Evolutionary conservation across 2,113 vertebrate species (phyloP).

Genomic region (Chamaetylas fuelleborni): DNA sequence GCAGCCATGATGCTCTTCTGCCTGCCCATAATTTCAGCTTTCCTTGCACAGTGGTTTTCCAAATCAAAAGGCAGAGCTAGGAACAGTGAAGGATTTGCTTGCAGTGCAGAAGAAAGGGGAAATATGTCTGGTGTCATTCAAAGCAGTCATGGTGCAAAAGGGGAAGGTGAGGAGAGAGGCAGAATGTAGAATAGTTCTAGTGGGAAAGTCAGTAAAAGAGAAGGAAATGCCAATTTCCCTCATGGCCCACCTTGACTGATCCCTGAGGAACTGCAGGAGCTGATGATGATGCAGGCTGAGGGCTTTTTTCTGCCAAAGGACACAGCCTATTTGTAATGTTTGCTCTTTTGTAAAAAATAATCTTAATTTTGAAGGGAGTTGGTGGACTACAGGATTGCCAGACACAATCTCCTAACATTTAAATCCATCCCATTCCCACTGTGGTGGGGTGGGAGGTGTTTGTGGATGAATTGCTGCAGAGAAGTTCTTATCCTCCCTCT

Average conservation of each 20-base stretch:
- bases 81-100: neutral
- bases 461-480: neutral
- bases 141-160: neutral
- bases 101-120: neutral
- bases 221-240: neutral
- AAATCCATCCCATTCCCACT: neutral
- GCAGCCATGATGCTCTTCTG: neutral
- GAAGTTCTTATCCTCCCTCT: neutral
- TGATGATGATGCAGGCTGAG: neutral
- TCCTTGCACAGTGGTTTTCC: neutral
- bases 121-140: neutral
- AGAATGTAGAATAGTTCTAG: accelerated
- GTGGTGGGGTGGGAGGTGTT: neutral
- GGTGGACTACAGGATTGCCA: neutral
- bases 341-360: neutral
- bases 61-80: neutral
- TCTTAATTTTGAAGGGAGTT: neutral
- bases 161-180: neutral
- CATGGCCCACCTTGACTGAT: neutral
- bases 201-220: neutral
- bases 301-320: neutral
- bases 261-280: neutral
- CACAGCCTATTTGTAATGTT: neutral
- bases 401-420: neutral
- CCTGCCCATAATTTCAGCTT: neutral